Base-by-base conservation (phyloP, 2,888 invertebrate genomes). In the Drosophila austrosaltans region DNA sequence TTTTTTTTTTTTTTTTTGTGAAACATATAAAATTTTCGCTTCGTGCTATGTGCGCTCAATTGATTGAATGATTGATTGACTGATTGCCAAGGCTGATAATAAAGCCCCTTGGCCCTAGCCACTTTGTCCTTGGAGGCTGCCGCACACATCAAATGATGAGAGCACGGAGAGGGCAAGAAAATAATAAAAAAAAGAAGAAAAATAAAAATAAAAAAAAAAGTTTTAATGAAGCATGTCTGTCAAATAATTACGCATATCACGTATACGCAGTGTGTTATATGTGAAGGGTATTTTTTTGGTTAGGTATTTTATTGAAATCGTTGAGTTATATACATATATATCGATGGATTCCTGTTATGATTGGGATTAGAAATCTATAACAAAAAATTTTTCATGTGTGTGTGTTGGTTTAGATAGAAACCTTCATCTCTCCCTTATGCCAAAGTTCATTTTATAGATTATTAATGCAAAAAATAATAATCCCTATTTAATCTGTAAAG, bases 21-120 rank as follows among this genome's bases (percentile, higher is more conserved):
- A 44, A 25, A 22, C 57, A 63, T 70, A 61, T 63, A 25, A 63
- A 62, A 69, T 66, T 63, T 75, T 56, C 65, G 54, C 57, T 63
- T 60, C 53, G 44, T 57, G 60, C 53, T 69, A 48, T 48, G 56
- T 53, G 64, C 71, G 75, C 70, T 69, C 78, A 74, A 81, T 78
- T 72, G 74, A 76, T 78, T 86, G 72, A 76, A 76, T 82, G 79
- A 82, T 81, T 81, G 79, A 72, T 66, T 66, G 74, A 69, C 70
- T 64, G 76, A 70, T 76, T 80, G 76, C 60, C 57, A 48, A 30
- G 48, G 25, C 56, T 53, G 73, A 67, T 79, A 72, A 72, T 44
- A 56, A 53, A 48, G 44, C 32, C n/a, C 53, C 48, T 48, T 48
- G 54, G 53, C 36, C 60, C 59, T 54, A 53, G 53, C 16, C 53